phyloP scores from a whole-genome alignment of 92 coral and sea anemone genomes.

The Porites evermanni region DNA sequence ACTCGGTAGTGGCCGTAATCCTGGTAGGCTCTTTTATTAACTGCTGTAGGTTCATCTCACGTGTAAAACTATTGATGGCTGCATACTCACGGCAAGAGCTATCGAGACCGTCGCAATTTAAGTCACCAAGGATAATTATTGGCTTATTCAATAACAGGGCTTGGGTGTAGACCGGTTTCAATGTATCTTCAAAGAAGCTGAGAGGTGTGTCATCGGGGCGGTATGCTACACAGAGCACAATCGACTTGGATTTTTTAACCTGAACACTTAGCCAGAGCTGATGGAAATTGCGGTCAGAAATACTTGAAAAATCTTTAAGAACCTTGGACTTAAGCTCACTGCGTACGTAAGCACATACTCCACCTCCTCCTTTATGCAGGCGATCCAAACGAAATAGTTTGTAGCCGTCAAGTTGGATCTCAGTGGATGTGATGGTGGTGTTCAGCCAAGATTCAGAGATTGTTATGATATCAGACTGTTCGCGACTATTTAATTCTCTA shows the following conservation, averaged over 20 bases:
- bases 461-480: constrained; percentile 44
- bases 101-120: constrained; percentile 37
- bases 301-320: too few relatives aligned
- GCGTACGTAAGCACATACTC: constrained; percentile 48
- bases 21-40: constrained; percentile 51
- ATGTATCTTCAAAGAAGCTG: too few relatives aligned
- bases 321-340: constrained; percentile 26
- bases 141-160: too few relatives aligned
- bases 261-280: too few relatives aligned
- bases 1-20: constrained; percentile 50
- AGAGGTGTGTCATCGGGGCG: too few relatives aligned
- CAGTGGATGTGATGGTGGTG: constrained; percentile 33
- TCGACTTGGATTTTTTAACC: too few relatives aligned
- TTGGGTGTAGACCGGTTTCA: too few relatives aligned
- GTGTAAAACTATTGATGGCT: constrained; percentile 33
- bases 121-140: too few relatives aligned
- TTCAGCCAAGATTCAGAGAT: constrained; percentile 59
- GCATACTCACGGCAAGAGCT: constrained; percentile 16
- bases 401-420: constrained; percentile 45
- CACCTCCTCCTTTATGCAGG: constrained; percentile 52
- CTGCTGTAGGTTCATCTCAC: constrained; percentile 51
- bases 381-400: constrained; percentile 52
- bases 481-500: constrained; percentile 30
- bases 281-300: too few relatives aligned
- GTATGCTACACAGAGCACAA: too few relatives aligned